Evolutionary conservation across 2,797 vertebrate genomes (phyloP).

Genomic region (Chromobotia macracanthus): DNA sequence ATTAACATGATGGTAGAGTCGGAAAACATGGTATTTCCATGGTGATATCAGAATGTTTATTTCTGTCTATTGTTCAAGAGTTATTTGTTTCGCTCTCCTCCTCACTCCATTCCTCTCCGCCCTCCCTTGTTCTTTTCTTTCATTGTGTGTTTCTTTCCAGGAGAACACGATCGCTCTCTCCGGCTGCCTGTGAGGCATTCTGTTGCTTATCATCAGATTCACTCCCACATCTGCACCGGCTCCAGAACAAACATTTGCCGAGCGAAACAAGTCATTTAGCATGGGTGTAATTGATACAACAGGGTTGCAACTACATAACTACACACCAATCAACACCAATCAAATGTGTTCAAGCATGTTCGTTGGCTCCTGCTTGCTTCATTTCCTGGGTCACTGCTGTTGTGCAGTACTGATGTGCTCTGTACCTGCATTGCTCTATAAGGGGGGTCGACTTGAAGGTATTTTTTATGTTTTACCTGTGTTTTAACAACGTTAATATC

Average conservation of each 20-base stretch:
- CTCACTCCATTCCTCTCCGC: constrained; percentile 4
- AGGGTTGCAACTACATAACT: constrained; percentile 59
- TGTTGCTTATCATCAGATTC: constrained; percentile 52
- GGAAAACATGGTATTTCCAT: not conserved
- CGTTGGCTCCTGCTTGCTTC: constrained; percentile 12
- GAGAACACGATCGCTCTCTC: constrained; percentile 63
- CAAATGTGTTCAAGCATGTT: constrained; percentile 48
- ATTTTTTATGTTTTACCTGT: not conserved
- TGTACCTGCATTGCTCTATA: not conserved
- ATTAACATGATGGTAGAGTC: not conserved
- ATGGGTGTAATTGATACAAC: constrained; percentile 61
- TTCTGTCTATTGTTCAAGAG: constrained; percentile 83
- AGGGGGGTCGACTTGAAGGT: not conserved
- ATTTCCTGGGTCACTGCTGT: not conserved
- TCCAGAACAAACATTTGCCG: constrained; percentile 57
- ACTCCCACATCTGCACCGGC: constrained; percentile 54
- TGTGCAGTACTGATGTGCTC: not conserved
- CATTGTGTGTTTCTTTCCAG: constrained; percentile 36
- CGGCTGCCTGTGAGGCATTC: constrained; percentile 48
- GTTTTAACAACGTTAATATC: too few relatives aligned
- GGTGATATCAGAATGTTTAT: constrained; percentile 2
- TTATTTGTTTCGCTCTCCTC: constrained; percentile 65
- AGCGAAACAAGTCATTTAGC: constrained; percentile 58
- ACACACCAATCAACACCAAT: constrained; percentile 51
- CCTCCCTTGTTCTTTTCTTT: constrained; percentile 10